Conservation (phyloP, 2,888 invertebrate species). For the Octodonta nipae region DNA sequence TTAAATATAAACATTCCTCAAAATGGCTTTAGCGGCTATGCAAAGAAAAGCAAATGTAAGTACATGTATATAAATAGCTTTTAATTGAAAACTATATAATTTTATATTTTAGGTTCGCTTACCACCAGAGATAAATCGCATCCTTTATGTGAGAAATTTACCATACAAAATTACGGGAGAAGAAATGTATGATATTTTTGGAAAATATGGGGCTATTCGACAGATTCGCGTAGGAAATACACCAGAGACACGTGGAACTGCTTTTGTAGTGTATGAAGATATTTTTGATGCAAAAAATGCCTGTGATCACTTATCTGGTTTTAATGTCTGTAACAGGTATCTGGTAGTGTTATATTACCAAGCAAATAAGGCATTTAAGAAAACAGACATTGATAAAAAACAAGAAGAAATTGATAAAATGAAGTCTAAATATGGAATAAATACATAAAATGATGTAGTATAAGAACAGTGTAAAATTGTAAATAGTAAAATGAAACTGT, state of each 20-base stretch:
- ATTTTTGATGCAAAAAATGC: constrained; percentile 99
- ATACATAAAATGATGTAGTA: constrained; percentile 21
- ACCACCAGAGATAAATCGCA: constrained; percentile 96
- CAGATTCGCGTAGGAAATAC: constrained; percentile 97
- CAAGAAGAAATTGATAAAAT: constrained; percentile 89
- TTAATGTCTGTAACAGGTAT: constrained; percentile 97
- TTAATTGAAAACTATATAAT: not conserved
- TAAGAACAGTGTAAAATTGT: not conserved
- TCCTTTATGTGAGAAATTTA: constrained; percentile 89
- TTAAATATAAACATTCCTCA: too few species aligned
- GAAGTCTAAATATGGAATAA: constrained; percentile 84
- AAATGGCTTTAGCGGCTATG: constrained; percentile 1
- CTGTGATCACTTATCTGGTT: constrained; percentile 96
- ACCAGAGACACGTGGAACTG: constrained; percentile 94
- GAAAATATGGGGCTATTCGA: constrained; percentile 97
- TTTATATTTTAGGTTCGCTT: constrained; percentile 67
- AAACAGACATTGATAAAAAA: constrained; percentile 88
- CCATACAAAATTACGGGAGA: constrained; percentile 99
- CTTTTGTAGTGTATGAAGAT: constrained; percentile 98
- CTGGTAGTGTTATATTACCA: constrained; percentile 98
- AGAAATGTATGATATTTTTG: constrained; percentile 99
- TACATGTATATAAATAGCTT: constrained; percentile 14
- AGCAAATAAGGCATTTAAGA: constrained; percentile 89
- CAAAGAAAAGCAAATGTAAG: constrained; percentile 48
- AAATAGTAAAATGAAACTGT: too few species aligned